Base-by-base conservation (phyloP, 2,888 invertebrate genomes). In the Ferrisia virgata region DNA sequence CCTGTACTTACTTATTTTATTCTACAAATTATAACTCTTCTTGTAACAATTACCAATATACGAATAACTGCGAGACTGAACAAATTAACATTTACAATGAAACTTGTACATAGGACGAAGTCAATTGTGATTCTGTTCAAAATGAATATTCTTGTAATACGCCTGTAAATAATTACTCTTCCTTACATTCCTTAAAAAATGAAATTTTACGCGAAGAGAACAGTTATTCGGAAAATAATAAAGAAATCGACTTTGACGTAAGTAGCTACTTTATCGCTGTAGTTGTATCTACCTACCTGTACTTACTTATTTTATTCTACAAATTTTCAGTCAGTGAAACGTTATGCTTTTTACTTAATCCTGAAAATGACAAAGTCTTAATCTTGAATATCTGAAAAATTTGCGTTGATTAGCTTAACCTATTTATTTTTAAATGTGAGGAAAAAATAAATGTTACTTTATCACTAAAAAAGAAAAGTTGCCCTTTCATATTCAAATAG, bases 121-220 rank as follows among this genome's bases (percentile, higher is more conserved):
- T 18, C 13, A 18, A 36, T 13, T 76, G 36, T 28, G 69, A 69
- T 28, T 36, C 8, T 28, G 64, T 9, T 28, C 28, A 31, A 33
- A 76, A 33, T 76, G n/a, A n/a, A 6, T 11, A 36, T 36, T 76
- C 72, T 18, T 76, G 72, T 36, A 36, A 80, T 47, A 47, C n/a
- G 0, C 25, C 80, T 47, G 80, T 80, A 80, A 80, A 80, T 80
- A 80, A 80, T 80, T 79, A 40, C 43, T 28, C 28, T 8, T 53
- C 53, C n/a, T 53, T 31, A 18, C 47, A 43, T 80, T 80, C 80
- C 40, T 43, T 47, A 80, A 76, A n/a, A 76, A 47, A 47, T 47
- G 80, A 80, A 47, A 53, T 80, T 28, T 80, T 80, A 18, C 80
- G 31, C 18, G 53, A 43, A 47, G 80, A 53, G 25, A 80, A 25